These are phyloP conservation scores for Neodiprion fabricii DNA, from an alignment of 1,140 invertebrate genomes.

Conservation along the genomic window DNA sequence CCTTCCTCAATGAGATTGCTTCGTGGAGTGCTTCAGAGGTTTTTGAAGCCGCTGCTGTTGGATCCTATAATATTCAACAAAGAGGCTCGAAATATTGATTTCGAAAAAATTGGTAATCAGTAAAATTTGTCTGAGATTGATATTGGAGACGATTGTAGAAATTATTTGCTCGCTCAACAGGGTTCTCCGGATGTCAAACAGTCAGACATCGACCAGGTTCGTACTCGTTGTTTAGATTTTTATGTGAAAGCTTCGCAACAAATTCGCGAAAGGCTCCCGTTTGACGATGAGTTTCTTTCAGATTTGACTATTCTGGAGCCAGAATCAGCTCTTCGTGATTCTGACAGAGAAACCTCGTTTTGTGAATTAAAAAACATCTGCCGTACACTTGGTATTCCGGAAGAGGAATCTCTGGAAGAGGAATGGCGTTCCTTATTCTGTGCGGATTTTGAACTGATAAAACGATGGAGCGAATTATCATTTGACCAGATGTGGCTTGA, in stretches of 20 bases:
- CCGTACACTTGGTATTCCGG: too few relatives aligned
- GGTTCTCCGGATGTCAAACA: background rate
- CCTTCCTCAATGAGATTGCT: slow-evolving; percentile 12
- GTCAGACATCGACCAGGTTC: slow-evolving; percentile 9
- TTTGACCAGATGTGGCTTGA: slow-evolving; percentile 19
- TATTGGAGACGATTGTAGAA: slow-evolving; percentile 10
- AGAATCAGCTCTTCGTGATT: background rate
- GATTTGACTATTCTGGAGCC: slow-evolving; percentile 12
- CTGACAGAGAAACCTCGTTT: background rate
- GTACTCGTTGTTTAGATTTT: slow-evolving; percentile 11
- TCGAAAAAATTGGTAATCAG: background rate
- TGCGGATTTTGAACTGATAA: background rate
- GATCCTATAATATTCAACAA: background rate
- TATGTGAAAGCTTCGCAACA: slow-evolving; percentile 15
- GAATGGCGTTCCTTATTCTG: slow-evolving; percentile 16
- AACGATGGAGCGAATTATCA: slow-evolving; percentile 18
- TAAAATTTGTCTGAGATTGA: slow-evolving; percentile 1
- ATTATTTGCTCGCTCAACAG: slow-evolving; percentile 13
- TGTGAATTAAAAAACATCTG: too few relatives aligned
- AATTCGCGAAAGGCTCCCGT: slow-evolving; percentile 17
- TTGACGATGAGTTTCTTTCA: slow-evolving; percentile 17
- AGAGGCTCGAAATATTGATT: slow-evolving; percentile 14
- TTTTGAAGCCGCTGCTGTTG: slow-evolving; percentile 12
- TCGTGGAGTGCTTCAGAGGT: slow-evolving; percentile 5
- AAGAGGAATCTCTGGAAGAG: background rate